Base-by-base conservation (phyloP, 2,113 vertebrate species). In the Barbus barbus region DNA sequence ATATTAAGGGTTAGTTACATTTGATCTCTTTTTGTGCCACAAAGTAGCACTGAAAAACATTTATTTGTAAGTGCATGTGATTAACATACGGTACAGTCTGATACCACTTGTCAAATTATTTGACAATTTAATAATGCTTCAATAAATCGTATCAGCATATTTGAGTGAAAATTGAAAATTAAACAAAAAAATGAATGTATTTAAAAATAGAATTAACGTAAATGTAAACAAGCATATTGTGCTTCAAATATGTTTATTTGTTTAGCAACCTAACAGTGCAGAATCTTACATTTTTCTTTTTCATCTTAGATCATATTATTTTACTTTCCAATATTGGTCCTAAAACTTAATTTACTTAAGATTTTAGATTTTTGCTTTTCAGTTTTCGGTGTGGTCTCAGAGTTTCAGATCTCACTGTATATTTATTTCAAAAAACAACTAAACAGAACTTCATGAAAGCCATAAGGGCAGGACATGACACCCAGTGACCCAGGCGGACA, bases 401-500 rank as follows among this genome's bases (percentile, higher is more conserved):
- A 7, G 2, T 69, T 69, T 33, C 18, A 48, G 1, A 48, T 16
- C 46, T 5, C 2, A 22, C 44, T 26, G 13, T 38, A n/a, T 33
- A 56, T 77, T 13, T 1, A 56, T 56, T n/a, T 3, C 22, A 44
- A 44, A 41, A 41, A 36, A 36, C 0, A 5, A 7, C 3, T 24
- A 38, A 11, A 61, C 24, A 28, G 58, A 79, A 44, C n/a, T 11
- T 44, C 14, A 63, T 46, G 24, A 79, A 63, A 63, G 3, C 16
- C 77, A 41, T 58, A 20, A 78, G 5, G 53, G n/a, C 36, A 65
- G 71, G 12, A 26, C 72, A 63, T 79, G 38, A 61, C n/a, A 61
- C 5, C n/a, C 38, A 13, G n/a, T 81, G 71, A 58, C 46, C 77
- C 38, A 71, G 73, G 69, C 58, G 81, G 86, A 82, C 76, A 84